These are phyloP conservation scores for Sapajus apella DNA, from an alignment of 2,113 vertebrate species.

Conservation along the genomic window DNA sequence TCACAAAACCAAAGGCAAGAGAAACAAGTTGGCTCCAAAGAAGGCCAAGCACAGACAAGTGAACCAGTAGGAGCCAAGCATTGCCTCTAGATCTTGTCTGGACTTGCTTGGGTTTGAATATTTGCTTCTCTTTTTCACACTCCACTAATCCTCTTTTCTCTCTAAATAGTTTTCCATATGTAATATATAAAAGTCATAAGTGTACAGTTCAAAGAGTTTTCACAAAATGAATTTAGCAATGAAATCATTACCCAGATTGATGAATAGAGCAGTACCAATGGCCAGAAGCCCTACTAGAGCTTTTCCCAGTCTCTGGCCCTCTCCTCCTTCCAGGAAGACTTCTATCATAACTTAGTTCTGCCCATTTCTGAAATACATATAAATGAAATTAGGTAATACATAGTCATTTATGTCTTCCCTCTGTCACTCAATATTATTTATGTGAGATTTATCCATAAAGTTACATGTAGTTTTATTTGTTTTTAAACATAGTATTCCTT, in stretches of 20 bases:
- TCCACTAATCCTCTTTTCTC: neutral
- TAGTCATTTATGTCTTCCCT: neutral
- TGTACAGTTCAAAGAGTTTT: neutral
- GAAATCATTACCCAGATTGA: neutral
- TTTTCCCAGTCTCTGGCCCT: neutral
- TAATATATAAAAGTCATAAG: neutral
- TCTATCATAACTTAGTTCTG: neutral
- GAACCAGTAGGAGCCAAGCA: neutral
- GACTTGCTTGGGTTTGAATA: neutral
- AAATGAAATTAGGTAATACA: neutral
- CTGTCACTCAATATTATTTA: neutral
- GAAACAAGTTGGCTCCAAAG: neutral
- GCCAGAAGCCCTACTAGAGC: neutral
- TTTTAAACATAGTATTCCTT: neutral
- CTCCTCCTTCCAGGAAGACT: neutral
- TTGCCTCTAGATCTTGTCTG: neutral
- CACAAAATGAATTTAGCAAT: neutral
- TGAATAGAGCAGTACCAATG: neutral
- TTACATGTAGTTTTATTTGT: neutral
- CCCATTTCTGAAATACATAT: neutral
- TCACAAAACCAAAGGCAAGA: neutral
- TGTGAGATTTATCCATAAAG: neutral
- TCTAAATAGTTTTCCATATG: neutral
- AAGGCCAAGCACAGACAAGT: neutral
- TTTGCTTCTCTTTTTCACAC: neutral